A percentile compares a stretch with the other conserved stretches of the same genome.
These are phyloP conservation scores for Passer domesticus DNA, from an alignment of 2,113 vertebrate species.

Conservation along the genomic window DNA sequence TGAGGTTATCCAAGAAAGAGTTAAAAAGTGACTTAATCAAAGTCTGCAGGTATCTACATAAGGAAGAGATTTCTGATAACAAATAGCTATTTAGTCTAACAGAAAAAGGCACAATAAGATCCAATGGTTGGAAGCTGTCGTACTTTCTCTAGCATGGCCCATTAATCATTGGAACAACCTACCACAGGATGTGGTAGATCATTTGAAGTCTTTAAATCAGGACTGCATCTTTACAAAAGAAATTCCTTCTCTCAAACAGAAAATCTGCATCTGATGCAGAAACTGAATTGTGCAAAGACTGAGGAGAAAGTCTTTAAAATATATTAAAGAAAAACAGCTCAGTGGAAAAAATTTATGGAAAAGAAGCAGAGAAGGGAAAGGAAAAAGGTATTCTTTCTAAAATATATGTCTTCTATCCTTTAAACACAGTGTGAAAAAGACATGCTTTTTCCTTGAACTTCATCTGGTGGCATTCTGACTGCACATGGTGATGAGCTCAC, in stretches of 20 bases:
- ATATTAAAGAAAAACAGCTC: background rate
- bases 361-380: background rate
- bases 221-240: constrained; percentile 42
- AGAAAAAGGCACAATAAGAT: constrained; percentile 46
- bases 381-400: background rate
- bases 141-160: constrained; percentile 39
- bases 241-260: constrained; percentile 2
- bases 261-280: constrained; percentile 27
- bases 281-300: background rate
- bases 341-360: background rate
- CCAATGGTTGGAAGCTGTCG: constrained; percentile 20
- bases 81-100: constrained; percentile 47
- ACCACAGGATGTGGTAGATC: constrained; percentile 56
- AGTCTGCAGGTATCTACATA: constrained; percentile 54
- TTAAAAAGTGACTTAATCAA: constrained; percentile 52
- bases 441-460: background rate
- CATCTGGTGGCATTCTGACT: background rate
- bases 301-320: background rate
- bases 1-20: constrained; percentile 38
- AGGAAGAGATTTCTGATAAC: constrained; percentile 61
- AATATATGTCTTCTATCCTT: background rate
- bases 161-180: constrained; percentile 66
- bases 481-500: background rate
- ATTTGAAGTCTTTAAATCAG: constrained; percentile 58
- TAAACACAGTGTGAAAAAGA: background rate